Percentiles rank a stretch among this genome's conserved stretches.
Conservation (phyloP, 2,113 vertebrate genomes). For the Phaetusa simplex region DNA sequence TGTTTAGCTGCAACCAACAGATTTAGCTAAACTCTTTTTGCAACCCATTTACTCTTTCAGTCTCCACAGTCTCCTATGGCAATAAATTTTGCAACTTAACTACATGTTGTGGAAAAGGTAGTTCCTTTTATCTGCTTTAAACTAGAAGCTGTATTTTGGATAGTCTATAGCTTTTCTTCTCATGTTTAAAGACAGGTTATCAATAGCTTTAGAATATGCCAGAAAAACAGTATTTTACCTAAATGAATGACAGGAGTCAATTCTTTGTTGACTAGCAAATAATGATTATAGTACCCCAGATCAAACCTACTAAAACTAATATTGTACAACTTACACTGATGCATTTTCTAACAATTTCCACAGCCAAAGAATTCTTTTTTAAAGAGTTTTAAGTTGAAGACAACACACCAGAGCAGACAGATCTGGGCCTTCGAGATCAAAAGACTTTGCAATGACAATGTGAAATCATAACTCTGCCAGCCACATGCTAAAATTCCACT, state of each 20-base stretch:
- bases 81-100: not conserved
- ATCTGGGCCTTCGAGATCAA: not conserved
- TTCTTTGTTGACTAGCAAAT: not conserved
- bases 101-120: not conserved
- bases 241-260: not conserved
- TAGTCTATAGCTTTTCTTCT: not conserved
- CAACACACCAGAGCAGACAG: not conserved
- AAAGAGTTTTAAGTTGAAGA: not conserved
- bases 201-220: not conserved
- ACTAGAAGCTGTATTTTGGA: not conserved
- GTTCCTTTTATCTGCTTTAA: not conserved
- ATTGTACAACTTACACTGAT: not conserved
- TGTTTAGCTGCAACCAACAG: not conserved
- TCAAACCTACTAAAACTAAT: not conserved
- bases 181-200: not conserved
- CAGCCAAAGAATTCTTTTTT: rapidly evolving
- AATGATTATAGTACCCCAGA: not conserved
- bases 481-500: not conserved
- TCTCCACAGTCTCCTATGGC: not conserved
- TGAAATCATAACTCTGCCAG: not conserved
- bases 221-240: not conserved
- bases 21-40: not conserved
- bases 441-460: not conserved
- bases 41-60: not conserved
- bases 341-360: not conserved